Evolutionary conservation across 2,797 vertebrate genomes (phyloP).

Genomic region (Hydrolagus colliei): DNA sequence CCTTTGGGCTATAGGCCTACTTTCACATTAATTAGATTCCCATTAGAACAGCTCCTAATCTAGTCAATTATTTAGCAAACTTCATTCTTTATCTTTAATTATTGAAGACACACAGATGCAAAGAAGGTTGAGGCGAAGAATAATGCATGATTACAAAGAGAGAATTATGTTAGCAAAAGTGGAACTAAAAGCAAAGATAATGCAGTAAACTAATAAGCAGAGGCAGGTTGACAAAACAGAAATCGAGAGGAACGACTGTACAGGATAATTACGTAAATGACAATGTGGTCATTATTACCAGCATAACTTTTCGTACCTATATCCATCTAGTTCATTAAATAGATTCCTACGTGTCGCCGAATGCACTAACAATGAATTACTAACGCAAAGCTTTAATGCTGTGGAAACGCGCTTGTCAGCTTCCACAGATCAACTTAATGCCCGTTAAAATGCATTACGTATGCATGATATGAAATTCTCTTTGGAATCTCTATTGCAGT

Average conservation of each 20-base stretch:
- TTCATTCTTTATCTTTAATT: slow-evolving; percentile 30
- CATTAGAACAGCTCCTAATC: slow-evolving; percentile 27
- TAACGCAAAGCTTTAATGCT: background rate
- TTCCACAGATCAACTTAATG: background rate
- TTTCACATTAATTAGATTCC: slow-evolving; percentile 32
- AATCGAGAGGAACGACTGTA: slow-evolving; percentile 4
- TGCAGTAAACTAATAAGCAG: slow-evolving; percentile 19
- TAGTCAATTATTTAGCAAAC: slow-evolving; percentile 33
- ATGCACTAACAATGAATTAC: slow-evolving; percentile 6
- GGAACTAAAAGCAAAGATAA: slow-evolving; percentile 24
- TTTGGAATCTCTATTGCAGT: background rate
- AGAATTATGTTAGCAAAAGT: slow-evolving; percentile 28
- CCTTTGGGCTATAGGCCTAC: slow-evolving; percentile 21
- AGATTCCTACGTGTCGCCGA: background rate
- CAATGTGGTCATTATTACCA: background rate
- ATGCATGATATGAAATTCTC: background rate
- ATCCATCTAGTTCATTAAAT: slow-evolving; percentile 15
- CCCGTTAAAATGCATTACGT: background rate
- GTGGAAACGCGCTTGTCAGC: background rate
- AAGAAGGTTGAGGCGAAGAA: slow-evolving; percentile 16
- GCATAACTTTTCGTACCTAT: background rate
- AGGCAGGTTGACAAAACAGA: background rate
- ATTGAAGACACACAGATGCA: slow-evolving; percentile 32
- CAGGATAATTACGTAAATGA: slow-evolving; percentile 13
- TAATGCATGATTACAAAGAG: slow-evolving; percentile 32